Evolutionary conservation across 2,113 vertebrate genomes (phyloP).

Genomic region (human): GRCh38 chr13:97584001-97584500

Average conservation of each 20-base stretch:
- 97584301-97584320: neutral
- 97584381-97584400: neutral
- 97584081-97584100: neutral
- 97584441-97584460: neutral
- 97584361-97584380: neutral
- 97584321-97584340: slow-evolving; percentile 24
- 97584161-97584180: neutral
- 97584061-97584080: neutral
- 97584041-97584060: neutral
- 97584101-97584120: neutral
- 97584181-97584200: neutral
- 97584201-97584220: neutral
- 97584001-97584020: neutral
- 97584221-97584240: neutral
- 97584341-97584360: neutral
- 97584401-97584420: neutral
- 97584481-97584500: neutral
- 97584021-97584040: neutral
- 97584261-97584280: neutral
- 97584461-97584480: slow-evolving; percentile 39
- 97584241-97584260: neutral
- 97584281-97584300: neutral
- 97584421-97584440: neutral
- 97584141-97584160: neutral
- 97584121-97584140: neutral